Evolutionary conservation across 2,113 vertebrate species (phyloP), one percentile per base, ranked within the genome.

Genomic region (Poeciliopsis retropinna): DNA sequence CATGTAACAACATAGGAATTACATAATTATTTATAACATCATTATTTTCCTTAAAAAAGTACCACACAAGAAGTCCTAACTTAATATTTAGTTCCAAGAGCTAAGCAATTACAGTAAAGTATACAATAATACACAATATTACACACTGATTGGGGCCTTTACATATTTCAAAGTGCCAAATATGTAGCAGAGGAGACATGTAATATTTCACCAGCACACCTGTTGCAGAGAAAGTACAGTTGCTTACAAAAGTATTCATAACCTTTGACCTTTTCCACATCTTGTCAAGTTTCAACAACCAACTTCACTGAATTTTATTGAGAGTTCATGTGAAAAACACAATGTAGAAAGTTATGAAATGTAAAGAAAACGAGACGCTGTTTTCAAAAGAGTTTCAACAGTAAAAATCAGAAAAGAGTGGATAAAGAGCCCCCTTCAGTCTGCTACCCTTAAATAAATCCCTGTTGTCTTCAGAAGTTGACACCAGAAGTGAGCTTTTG

Each of bases 51-150:
- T 88, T 73, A 91, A 90, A 90, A 90, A 64, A 73, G 9, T 5
- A 73, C 85, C 54, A 89, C 39, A 91, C 22, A 29, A 79, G 57
- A 80, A 87, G 28, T 79, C 63, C 83, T 80, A 91, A 87, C 92
- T 67, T 75, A 86, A 90, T 82, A 82, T 70, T 87, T 75, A 92
- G 93, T 89, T 88, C 73, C 85, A 77, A 93, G 87, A 79, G 68
- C 76, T 85, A 77, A 93, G 88, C 90, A 91, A 88, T 87, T 89
- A 92, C 91, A 92, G 73, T 84, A 89, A 92, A 90, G 87, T 93
- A 90, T 92, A 93, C 91, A 93, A 83, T 92, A 93, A 93, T 93
- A 90, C 91, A 93, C 93, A 94, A 86, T 91, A 91, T 93, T 92
- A 91, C 90, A 93, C 91, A 89, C 80, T 75, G 87, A 91, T 80